Base-by-base conservation (phyloP, 2,797 vertebrate genomes). In the Urosaurus nigricauda region DNA sequence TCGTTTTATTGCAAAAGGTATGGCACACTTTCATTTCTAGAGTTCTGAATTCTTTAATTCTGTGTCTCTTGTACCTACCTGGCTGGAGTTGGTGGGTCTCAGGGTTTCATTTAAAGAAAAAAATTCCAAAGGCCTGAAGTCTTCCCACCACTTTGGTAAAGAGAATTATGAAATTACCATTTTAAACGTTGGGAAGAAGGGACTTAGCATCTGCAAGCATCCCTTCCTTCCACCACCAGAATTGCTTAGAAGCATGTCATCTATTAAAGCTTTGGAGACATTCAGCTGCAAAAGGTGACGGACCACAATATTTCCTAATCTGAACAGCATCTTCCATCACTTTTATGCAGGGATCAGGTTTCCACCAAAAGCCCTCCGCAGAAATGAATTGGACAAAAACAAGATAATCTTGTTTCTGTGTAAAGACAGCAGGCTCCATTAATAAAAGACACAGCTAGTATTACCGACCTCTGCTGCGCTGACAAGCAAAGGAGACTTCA, bases 401-500 rank as follows among this genome's bases (percentile, higher is more conserved):
- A 88, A 87, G 84, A 92, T 89, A 65, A 37, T 85, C 93, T 90
- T 84, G 84, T 88, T 88, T 90, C 79, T 82, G 71, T 89, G 88
- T 88, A 78, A 86, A 88, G 74, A 83, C 83, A 83, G 91, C 91
- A 70, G 89, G 90, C 82, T 86, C 91, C 92, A 90, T 88, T 5
- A 24, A 88, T 92, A 92, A 93, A 86, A 84, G 65, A 89, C 88
- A 89, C 5, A 85, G 86, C 83, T 37, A 85, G 90, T 19, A 77
- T 84, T 89, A 86, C 8, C 86, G 83, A 86, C 43, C 32, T 90
- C 91, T 88, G 85, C 89, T 58, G 74, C 0, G 0, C 32, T 91
- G 81, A 5, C 0, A 56, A 81, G 56, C 24, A 90, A 35, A 24
- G 0, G 63, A 89, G 87, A 51, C 82, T 84, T 65, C 82, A 89